Evolutionary conservation across 1,140 invertebrate species (phyloP).

Genomic region (Brachionus paranguensis): DNA sequence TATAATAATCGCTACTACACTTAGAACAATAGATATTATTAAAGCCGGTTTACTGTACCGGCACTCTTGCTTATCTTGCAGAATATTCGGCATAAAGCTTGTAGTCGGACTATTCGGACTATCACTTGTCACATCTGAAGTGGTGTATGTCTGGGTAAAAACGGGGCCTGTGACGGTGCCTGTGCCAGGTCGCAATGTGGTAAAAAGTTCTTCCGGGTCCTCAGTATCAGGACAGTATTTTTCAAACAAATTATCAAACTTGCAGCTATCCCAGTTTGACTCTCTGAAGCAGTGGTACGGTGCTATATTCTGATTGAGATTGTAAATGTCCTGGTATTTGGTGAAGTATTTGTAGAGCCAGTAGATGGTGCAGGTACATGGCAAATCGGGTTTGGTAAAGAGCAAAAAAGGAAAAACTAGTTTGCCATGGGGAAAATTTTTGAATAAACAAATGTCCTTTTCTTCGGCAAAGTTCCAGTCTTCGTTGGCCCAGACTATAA

Average conservation of each 20-base stretch:
- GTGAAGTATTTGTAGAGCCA: constrained; percentile 27
- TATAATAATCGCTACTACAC: not conserved
- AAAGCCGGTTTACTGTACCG: not conserved
- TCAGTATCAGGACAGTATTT: not conserved
- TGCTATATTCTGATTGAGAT: constrained; percentile 20
- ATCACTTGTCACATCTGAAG: not conserved
- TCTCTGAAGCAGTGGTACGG: constrained; percentile 1
- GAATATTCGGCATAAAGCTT: not conserved
- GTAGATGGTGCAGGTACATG: not conserved
- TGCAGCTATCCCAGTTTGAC: constrained; percentile 7
- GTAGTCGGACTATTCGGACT: not conserved
- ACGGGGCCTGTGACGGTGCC: not conserved
- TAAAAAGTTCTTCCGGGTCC: not conserved
- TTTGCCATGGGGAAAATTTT: constrained; percentile 14
- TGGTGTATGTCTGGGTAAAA: not conserved
- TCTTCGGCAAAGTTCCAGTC: not conserved
- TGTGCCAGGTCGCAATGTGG: not conserved
- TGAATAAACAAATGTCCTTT: constrained; percentile 19
- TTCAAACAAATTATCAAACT: not conserved
- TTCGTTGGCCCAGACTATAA: constrained; percentile 12
- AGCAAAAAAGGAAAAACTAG: constrained; percentile 21
- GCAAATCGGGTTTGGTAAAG: not conserved
- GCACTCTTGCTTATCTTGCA: not conserved
- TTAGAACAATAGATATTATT: not conserved
- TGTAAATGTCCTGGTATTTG: constrained; percentile 20